phyloP scores from a whole-genome alignment of 2,888 invertebrate genomes.

The Patella ulyssiponensis region DNA sequence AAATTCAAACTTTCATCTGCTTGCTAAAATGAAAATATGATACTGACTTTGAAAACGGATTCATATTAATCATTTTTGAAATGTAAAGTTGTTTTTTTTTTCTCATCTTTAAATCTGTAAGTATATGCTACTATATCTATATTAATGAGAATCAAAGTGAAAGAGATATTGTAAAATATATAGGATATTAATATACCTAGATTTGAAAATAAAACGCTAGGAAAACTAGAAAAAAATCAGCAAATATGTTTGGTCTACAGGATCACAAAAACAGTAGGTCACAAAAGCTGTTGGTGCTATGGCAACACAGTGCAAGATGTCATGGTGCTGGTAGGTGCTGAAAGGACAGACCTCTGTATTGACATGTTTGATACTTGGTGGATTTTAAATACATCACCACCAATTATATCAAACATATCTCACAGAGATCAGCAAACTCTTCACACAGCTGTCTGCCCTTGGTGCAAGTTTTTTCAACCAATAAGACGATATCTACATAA shows the following conservation, averaged over 20 bases:
- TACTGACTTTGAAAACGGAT: too few species aligned
- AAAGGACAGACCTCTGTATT: constrained; percentile 45
- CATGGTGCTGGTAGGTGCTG: constrained; percentile 20
- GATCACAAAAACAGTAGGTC: too few species aligned
- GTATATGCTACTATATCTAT: too few species aligned
- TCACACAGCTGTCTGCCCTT: constrained; percentile 28
- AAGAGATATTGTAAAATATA: too few species aligned
- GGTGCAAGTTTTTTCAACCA: constrained; percentile 15
- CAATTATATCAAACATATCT: constrained; percentile 99
- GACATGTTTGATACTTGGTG: constrained; percentile 99
- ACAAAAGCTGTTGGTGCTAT: constrained; percentile 3
- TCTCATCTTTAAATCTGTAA: too few species aligned
- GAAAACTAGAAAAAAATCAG: too few species aligned
- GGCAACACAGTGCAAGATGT: constrained; percentile 6
- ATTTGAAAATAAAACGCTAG: too few species aligned
- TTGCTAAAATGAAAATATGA: constrained; percentile 76
- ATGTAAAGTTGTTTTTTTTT: too few species aligned
- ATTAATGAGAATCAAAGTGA: too few species aligned
- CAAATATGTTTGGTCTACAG: too few species aligned
- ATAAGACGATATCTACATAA: background rate
- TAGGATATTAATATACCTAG: too few species aligned
- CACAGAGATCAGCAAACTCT: constrained; percentile 74
- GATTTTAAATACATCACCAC: constrained; percentile 83
- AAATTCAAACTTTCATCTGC: constrained; percentile 95
- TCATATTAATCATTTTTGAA: too few species aligned